These are phyloP conservation scores for Lordiphosa mommai DNA, from an alignment of 1,140 invertebrate species.

Conservation along the genomic window DNA sequence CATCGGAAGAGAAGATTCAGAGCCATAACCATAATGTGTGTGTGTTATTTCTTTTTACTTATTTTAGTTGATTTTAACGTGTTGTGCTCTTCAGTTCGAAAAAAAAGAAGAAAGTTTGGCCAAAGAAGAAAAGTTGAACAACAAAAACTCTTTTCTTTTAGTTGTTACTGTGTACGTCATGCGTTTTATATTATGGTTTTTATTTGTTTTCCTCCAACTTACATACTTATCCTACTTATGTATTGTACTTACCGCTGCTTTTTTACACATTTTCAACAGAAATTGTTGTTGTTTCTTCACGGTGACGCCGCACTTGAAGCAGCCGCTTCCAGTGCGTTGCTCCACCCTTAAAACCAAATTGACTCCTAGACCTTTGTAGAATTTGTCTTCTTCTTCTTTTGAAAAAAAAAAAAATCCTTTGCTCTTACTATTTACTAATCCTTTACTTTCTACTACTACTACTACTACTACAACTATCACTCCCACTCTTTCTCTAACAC, in stretches of 20 bases:
- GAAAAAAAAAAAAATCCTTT: slow-evolving; percentile 19
- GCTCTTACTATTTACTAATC: slow-evolving; percentile 46
- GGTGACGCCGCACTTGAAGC: slow-evolving; percentile 54
- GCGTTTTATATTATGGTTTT: slow-evolving; percentile 44
- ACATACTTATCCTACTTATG: slow-evolving; percentile 55
- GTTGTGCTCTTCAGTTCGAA: slow-evolving; percentile 40
- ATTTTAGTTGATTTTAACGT: slow-evolving; percentile 32
- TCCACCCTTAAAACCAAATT: slow-evolving; percentile 20
- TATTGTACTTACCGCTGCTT: slow-evolving; percentile 56
- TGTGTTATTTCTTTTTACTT: slow-evolving; percentile 41
- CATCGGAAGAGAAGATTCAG: slow-evolving; percentile 23
- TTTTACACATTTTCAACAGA: slow-evolving; percentile 67
- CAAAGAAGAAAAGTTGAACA: slow-evolving; percentile 30
- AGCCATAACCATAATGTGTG: slow-evolving; percentile 48
- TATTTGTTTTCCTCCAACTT: slow-evolving; percentile 34
- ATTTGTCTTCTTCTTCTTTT: slow-evolving; percentile 23
- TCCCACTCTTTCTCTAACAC: slow-evolving; percentile 9
- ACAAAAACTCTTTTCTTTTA: slow-evolving; percentile 62
- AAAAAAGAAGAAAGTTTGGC: slow-evolving; percentile 23
- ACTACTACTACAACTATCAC: slow-evolving; percentile 29
- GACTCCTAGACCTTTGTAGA: slow-evolving; percentile 41
- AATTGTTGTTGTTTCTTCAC: slow-evolving; percentile 73
- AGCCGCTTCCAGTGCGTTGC: slow-evolving; percentile 55
- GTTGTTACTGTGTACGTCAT: slow-evolving; percentile 56
- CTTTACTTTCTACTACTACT: slow-evolving; percentile 49